Conservation (phyloP, 2,113 vertebrate species). For the Bujurquina vittata region DNA sequence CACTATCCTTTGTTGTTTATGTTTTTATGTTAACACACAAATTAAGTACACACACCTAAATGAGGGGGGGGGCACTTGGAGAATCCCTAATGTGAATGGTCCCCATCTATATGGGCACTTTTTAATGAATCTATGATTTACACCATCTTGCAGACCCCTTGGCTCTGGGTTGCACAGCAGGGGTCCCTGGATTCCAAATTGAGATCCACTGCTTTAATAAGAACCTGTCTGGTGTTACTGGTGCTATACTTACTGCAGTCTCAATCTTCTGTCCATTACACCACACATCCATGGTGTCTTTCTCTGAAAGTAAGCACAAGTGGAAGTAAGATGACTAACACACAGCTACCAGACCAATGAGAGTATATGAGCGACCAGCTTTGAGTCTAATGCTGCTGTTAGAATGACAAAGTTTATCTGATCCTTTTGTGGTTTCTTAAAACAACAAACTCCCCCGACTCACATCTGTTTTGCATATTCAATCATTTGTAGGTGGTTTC, state of each 20-base stretch:
- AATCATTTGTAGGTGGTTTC: not conserved
- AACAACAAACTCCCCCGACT: not conserved
- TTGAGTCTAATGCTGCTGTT: not conserved
- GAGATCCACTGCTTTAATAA: not conserved
- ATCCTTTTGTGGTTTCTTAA: not conserved
- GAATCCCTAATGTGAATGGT: accelerated
- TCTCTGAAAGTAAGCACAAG: slow-evolving; percentile 82
- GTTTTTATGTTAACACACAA: not conserved
- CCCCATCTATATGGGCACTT: not conserved
- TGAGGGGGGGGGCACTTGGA: too few relatives aligned
- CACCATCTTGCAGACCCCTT: not conserved
- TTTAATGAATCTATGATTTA: not conserved
- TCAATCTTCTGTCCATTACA: slow-evolving; percentile 96
- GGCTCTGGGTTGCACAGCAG: too few relatives aligned
- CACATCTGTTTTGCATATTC: not conserved
- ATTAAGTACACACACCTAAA: not conserved
- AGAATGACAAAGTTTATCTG: not conserved
- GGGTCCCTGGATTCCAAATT: too few relatives aligned
- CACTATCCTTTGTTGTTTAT: too few relatives aligned
- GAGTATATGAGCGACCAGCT: not conserved
- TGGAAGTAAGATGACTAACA: not conserved
- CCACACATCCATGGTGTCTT: slow-evolving; percentile 99
- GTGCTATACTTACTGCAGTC: slow-evolving; percentile 87
- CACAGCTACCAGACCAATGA: not conserved
- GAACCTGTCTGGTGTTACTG: not conserved